A percentile compares a stretch with the other conserved stretches of the same genome.
Evolutionary conservation across 2,797 vertebrate species (phyloP).

Genomic region (Oophaga sylvatica): DNA sequence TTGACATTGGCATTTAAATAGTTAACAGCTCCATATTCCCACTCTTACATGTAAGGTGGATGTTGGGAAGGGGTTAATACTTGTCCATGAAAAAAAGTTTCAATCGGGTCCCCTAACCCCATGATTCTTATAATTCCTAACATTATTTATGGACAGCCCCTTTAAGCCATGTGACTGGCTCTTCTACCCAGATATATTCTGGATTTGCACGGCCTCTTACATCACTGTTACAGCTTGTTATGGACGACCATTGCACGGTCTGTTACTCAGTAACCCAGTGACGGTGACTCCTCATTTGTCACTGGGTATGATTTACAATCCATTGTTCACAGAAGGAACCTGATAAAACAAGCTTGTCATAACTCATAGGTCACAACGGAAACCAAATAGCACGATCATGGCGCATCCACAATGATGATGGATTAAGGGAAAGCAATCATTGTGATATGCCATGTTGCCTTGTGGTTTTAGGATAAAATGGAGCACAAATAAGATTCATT

Average conservation of each 20-base stretch:
- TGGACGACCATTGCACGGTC: background rate
- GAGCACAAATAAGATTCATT: background rate
- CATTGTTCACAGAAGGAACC: background rate
- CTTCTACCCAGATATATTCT: background rate
- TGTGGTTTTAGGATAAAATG: background rate
- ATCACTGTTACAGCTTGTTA: background rate
- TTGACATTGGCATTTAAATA: no score
- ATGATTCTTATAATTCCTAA: no score
- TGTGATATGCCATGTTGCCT: background rate
- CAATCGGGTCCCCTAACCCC: no score
- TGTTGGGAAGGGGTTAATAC: no score
- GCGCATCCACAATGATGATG: background rate
- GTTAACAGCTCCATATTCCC: no score
- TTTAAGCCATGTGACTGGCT: background rate
- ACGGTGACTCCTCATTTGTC: background rate
- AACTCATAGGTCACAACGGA: background rate
- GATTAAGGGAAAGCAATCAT: background rate
- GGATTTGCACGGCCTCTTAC: background rate
- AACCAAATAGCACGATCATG: background rate
- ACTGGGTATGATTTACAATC: background rate
- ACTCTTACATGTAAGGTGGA: no score
- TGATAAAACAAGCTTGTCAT: slow-evolving; percentile 4
- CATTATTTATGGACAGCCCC: background rate
- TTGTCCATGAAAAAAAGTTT: no score
- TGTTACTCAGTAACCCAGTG: background rate